phyloP scores from a whole-genome alignment of 2,888 invertebrate genomes.

The Cantharis rufa region DNA sequence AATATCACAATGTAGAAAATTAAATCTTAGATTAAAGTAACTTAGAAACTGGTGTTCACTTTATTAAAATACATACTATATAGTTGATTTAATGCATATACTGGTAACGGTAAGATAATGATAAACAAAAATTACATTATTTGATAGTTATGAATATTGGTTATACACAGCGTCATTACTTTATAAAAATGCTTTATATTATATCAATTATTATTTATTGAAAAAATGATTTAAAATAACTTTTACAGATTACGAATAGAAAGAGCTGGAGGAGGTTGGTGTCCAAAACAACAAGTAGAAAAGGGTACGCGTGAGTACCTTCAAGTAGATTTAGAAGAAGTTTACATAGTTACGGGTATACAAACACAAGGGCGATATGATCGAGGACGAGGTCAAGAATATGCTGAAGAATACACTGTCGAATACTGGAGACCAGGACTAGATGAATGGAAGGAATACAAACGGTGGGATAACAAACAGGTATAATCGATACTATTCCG shows the following conservation, averaged over 20 bases:
- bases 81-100: too few species aligned
- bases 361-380: conserved; percentile 81
- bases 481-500: conserved; percentile 49
- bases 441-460: conserved; percentile 66
- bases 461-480: conserved; percentile 68
- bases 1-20: too few species aligned
- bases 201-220: too few species aligned
- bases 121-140: too few species aligned
- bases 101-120: too few species aligned
- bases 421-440: conserved; percentile 70
- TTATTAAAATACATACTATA: too few species aligned
- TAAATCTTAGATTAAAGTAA: too few species aligned
- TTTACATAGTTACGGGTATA: conserved; percentile 70
- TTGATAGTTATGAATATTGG: too few species aligned
- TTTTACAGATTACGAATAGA: conserved; percentile 68
- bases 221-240: conserved; percentile 4
- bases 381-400: conserved; percentile 75
- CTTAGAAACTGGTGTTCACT: too few species aligned
- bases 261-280: conserved; percentile 77
- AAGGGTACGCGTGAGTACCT: conserved; percentile 69
- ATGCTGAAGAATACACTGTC: conserved; percentile 70
- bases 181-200: too few species aligned
- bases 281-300: conserved; percentile 70
- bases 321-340: conserved; percentile 64
- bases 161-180: too few species aligned